phyloP scores from a whole-genome alignment of 2,888 invertebrate species.

The Stenchaetothrips biformis region DNA sequence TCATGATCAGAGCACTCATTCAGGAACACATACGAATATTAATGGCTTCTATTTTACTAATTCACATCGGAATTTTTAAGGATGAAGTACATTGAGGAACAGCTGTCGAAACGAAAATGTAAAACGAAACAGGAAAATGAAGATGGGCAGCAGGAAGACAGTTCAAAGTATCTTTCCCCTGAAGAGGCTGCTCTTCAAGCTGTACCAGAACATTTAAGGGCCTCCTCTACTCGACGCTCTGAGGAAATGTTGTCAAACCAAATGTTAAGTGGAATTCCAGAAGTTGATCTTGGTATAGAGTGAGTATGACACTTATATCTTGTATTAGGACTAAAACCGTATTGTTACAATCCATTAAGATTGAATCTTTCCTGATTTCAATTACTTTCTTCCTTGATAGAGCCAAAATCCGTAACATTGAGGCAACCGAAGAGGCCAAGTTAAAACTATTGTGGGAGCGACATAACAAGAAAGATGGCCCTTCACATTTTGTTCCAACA shows the following conservation, averaged over 20 bases:
- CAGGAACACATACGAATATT: background rate
- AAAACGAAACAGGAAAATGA: conserved; percentile 48
- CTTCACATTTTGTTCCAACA: conserved; percentile 92
- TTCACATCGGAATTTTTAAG: conserved; percentile 42
- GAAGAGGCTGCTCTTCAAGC: conserved; percentile 87
- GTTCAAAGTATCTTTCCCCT: conserved; percentile 64
- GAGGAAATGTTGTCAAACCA: conserved; percentile 99
- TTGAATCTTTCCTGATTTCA: conserved; percentile 33
- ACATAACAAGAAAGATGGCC: conserved; percentile 85
- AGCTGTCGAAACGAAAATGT: conserved; percentile 80
- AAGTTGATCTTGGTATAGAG: conserved; percentile 98
- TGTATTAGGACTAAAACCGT: background rate
- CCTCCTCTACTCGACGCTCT: conserved; percentile 79
- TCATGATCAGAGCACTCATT: conserved; percentile 35
- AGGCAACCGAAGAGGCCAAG: conserved; percentile 98
- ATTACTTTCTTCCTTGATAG: conserved; percentile 43
- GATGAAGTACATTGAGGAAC: conserved; percentile 80
- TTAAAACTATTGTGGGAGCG: conserved; percentile 83
- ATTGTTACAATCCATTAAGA: conserved; percentile 29
- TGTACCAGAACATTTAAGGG: conserved; percentile 81
- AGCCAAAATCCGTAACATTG: conserved; percentile 96
- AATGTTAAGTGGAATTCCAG: conserved; percentile 99
- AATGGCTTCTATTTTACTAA: conserved; percentile 22
- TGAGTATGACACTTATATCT: conserved; percentile 44
- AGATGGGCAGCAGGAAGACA: conserved; percentile 45